Evolutionary conservation across 2,888 invertebrate species (phyloP), one percentile per base, ranked within the genome.

Genomic region (Apodemia duryi): DNA sequence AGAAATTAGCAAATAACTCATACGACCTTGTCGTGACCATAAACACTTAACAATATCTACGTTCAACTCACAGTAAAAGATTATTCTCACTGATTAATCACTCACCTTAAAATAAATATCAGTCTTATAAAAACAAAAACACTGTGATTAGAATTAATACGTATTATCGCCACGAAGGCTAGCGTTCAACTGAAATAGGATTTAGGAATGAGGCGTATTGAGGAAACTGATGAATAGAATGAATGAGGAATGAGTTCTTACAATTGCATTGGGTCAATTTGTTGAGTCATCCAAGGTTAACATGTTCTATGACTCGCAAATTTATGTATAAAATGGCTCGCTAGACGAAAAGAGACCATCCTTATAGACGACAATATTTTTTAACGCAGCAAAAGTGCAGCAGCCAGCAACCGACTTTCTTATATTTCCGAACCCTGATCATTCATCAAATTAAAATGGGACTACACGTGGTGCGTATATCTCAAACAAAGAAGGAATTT

Each of bases 81-180:
- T 38, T 35, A 38, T 38, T 38, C 7, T 1, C 38, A 7, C 38
- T 38, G 38, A 38, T 38, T 38, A 43, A 10, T 28, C 21, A 54
- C 54, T 54, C 28, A 54, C 54, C 54, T 54, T 29, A 54, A 54
- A 54, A 10, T 54, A 54, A 29, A 54, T 43, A 54, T 54, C 54
- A 54, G 54, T 54, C 54, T 54, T 54, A 54, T 54, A 54, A 54
- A 9, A 28, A 28, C 9, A 54, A 21, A 21, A 21, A 21, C 21
- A 21, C 21, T 21, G 1, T 29, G n/a, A 51, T 29, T 52, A 28
- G 9, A 29, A 29, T 28, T 13, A 52, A 2, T 29, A 54, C 29
- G 54, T 54, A 4, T 29, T 54, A 3, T 54, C 54, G 10, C 54
- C 54, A 54, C 29, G 54, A 54, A 29, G 10, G 10, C 54, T 29